These are phyloP conservation scores for Oscheius onirici DNA, from an alignment of 2,888 invertebrate genomes.

Conservation along the genomic window DNA sequence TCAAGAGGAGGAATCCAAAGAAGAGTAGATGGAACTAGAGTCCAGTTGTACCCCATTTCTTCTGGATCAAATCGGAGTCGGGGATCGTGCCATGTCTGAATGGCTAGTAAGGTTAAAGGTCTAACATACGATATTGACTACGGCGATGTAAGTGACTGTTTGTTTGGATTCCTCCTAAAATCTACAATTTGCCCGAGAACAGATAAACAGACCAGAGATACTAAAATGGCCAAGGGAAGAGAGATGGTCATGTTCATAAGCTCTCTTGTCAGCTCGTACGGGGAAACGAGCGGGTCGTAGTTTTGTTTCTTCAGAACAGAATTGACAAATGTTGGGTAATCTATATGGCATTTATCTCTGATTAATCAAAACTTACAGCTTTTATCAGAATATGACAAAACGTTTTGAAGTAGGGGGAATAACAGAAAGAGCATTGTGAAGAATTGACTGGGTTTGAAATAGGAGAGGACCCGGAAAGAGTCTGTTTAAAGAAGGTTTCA, in stretches of 20 bases:
- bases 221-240: conserved; percentile 8
- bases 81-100: conserved; percentile 20
- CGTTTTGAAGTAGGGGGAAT: background rate
- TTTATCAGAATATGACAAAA: background rate
- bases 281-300: conserved; percentile 10
- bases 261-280: conserved; percentile 1
- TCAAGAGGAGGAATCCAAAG: conserved; percentile 14
- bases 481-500: background rate
- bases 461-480: background rate
- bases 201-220: conserved; percentile 1
- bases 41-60: background rate
- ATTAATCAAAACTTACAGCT: background rate
- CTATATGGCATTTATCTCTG: background rate
- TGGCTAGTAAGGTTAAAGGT: too few relatives aligned
- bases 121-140: conserved; percentile 9
- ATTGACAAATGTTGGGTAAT: conserved; percentile 5
- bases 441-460: background rate
- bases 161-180: conserved; percentile 19
- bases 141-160: conserved; percentile 9
- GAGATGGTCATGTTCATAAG: background rate
- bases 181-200: too few relatives aligned
- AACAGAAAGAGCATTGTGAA: background rate
- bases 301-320: background rate
- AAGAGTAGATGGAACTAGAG: background rate
- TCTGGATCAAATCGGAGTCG: conserved; percentile 6